Base-by-base conservation (phyloP, 2,888 invertebrate genomes). In the Iphiclides podalirius region DNA sequence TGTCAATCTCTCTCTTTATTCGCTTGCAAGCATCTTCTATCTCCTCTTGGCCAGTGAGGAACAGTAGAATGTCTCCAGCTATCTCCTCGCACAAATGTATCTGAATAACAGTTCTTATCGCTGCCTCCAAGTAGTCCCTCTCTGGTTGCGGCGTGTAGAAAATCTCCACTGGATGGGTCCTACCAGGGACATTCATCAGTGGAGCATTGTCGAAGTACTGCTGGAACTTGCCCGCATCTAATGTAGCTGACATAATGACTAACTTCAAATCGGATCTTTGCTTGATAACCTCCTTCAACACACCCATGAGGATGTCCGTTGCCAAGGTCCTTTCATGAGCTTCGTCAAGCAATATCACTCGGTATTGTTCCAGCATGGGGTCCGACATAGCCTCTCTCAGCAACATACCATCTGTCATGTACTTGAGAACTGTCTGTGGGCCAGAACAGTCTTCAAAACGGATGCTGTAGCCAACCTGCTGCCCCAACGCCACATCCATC, bases 361-460 rank as follows among this genome's bases (percentile, higher is more conserved):
- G 95, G 81, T 99, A 99, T 8, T 94, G 93, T 63, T 99, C 98
- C 4, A 99, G 84, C 93, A 99, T 95, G 0, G 99, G 99, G 79
- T 99, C 98, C 0, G 98, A 98, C 99, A 99, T 99, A 0, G 98
- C 99, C 89, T 99, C 99, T 54, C 99, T 90, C 23, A 99, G 89
- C 78, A 99, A 92, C 99, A 99, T 99, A 96, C 99, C 99, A 68
- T 99, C 99, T 9, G 99, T 99, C 97, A 99, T 97, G 77, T 99
- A 99, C 72, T 99, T 99, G 1, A 99, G 90, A 17, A 98, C 91
- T 0, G 99, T 99, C 71, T 95, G 96, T 0, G 95, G 92, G 1
- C 97, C 97, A 1, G 98, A 98, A 72, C 99, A 99, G 85, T 99
- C 99, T 81, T 99, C 99, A 73, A 99, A 99, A 91, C 99, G 95